Base-by-base conservation (phyloP, 1,140 invertebrate species). In the Gonioctena quinquepunctata region DNA sequence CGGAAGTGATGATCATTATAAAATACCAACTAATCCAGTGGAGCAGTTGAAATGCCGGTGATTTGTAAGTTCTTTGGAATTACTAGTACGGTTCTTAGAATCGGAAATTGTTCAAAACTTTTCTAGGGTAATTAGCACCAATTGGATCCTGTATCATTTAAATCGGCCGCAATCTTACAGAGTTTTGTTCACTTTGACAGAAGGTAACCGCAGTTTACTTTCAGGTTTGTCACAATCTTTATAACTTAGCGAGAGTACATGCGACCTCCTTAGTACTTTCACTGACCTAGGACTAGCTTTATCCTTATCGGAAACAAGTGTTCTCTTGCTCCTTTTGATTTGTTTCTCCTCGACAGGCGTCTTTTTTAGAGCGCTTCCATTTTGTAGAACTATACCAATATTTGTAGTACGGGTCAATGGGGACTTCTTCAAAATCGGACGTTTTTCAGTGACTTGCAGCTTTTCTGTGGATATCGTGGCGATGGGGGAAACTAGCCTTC, bases 241-340 rank as follows among this genome's bases (percentile, higher is more conserved):
- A 16, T 68, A 71, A 33, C 16, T 65, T n/a, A 69, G 42, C 18
- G 52, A 66, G 11, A 74, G 59, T 42, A 74, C 64, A 65, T 77
- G 74, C 2, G 76, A 73, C 23, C 80, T 63, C 8, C 80, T 65
- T 11, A 81, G 57, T 7, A 82, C 77, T 73, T 82, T 82, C 7
- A 82, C 78, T 27, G 78, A 80, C 27, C 75, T 71, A 19, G 79
- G 76, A 63, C 73, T 80, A 21, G 70, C 25, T 74, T 81, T 82
- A 66, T 82, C 81, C 69, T 80, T 81, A 59, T 82, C 80, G 16
- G 76, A 67, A 48, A 68, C 70, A 22, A 82, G 69, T 13, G 80
- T 69, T 60, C 81, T 61, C 61, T 82, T 82, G 57, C 71, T 76
- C 8, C 80, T 75, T 74, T 81, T 81, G n/a, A 79, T 59, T 21